A percentile compares a stretch with the other conserved stretches of the same genome.
phyloP scores from a whole-genome alignment of 1,140 invertebrate species.

The Halesus radiatus region DNA sequence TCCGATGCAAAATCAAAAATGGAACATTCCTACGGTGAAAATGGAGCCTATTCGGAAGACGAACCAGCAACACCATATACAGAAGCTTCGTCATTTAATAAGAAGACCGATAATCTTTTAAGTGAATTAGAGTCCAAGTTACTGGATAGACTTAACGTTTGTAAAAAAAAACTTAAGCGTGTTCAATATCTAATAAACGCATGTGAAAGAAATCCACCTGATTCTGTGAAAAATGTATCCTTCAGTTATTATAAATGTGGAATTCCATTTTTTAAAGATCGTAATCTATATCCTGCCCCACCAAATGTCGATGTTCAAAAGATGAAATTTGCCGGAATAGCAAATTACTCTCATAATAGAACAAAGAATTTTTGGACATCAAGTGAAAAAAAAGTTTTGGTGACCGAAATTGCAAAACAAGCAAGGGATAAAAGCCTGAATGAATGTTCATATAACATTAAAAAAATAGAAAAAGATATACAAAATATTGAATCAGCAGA shows the following conservation, averaged over 20 bases:
- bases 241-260: slow-evolving; percentile 50
- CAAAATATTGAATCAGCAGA: background rate
- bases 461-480: slow-evolving; percentile 24
- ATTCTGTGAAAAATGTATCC: background rate
- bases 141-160: slow-evolving; percentile 11
- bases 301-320: slow-evolving; percentile 57
- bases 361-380: slow-evolving; percentile 5
- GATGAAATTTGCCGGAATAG: slow-evolving; percentile 35
- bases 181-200: slow-evolving; percentile 7
- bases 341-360: slow-evolving; percentile 18
- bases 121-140: slow-evolving; percentile 27
- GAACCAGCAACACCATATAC: too few relatives aligned
- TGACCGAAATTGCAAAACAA: background rate
- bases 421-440: slow-evolving; percentile 3
- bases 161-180: slow-evolving; percentile 20
- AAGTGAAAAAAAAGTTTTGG: slow-evolving; percentile 20
- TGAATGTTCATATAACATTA: slow-evolving; percentile 4
- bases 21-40: too few relatives aligned
- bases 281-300: slow-evolving; percentile 56
- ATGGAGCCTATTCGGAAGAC: too few relatives aligned
- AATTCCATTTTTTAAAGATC: slow-evolving; percentile 62
- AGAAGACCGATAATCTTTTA: background rate
- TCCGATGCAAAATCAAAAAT: too few relatives aligned
- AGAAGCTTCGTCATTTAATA: slow-evolving; percentile 4
- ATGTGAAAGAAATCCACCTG: background rate